Evolutionary conservation across 2,797 vertebrate species (phyloP).

Genomic region (Spatula versicolor): DNA sequence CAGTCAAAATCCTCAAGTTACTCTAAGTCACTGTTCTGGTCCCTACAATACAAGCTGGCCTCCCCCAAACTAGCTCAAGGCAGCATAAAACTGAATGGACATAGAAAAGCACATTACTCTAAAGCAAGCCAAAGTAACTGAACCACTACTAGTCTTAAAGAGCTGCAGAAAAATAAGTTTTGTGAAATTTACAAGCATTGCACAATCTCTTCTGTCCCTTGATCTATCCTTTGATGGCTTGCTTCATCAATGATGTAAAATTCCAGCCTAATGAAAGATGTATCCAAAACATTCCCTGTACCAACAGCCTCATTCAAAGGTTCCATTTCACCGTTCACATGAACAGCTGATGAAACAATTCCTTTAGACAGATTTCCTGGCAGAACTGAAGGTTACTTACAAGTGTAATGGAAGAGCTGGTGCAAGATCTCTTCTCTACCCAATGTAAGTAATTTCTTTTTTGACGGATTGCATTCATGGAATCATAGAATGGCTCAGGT

Average conservation of each 20-base stretch:
- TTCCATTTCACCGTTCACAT: neutral
- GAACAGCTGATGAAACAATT: neutral
- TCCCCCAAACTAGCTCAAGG: neutral
- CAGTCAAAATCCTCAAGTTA: neutral
- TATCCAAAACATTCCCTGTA: neutral
- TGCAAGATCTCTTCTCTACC: rapidly evolving
- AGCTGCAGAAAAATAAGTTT: neutral
- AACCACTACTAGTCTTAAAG: neutral
- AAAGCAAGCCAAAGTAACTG: neutral
- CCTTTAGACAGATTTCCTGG: neutral
- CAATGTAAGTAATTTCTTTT: neutral
- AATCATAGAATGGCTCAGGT: no score
- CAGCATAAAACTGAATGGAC: neutral
- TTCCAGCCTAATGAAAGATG: neutral
- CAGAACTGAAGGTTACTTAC: neutral
- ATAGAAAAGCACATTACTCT: neutral
- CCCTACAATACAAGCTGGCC: neutral
- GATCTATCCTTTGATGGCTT: neutral
- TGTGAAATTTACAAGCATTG: neutral
- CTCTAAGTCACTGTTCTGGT: neutral
- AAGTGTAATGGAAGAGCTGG: neutral
- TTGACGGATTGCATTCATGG: neutral
- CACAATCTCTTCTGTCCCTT: neutral
- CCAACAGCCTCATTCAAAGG: neutral
- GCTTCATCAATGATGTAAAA: neutral